These are phyloP conservation scores for Ctenoplectra terminalis DNA, from an alignment of 1,140 invertebrate species.

Conservation along the genomic window DNA sequence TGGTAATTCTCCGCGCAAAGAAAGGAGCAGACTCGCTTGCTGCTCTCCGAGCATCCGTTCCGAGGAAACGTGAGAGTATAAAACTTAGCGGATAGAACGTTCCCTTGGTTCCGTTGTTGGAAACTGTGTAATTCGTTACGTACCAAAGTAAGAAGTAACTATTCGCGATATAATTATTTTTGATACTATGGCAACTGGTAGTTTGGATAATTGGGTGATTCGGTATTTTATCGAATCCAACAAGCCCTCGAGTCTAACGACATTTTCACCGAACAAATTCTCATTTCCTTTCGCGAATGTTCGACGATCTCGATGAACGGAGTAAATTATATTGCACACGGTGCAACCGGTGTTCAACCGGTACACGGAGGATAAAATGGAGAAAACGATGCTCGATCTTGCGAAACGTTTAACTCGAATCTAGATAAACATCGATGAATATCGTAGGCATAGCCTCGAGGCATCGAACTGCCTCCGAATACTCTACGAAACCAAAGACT, in stretches of 20 bases:
- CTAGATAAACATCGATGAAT: slow-evolving; percentile 45
- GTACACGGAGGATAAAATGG: slow-evolving; percentile 26
- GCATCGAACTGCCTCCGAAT: slow-evolving; percentile 14
- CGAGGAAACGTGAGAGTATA: background rate
- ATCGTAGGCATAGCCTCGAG: slow-evolving; percentile 9
- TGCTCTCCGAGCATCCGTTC: background rate
- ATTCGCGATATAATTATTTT: background rate
- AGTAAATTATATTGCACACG: background rate
- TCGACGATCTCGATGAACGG: background rate
- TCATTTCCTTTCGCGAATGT: background rate
- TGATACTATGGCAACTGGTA: too few species aligned
- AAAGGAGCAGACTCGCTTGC: background rate
- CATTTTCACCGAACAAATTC: slow-evolving; percentile 3
- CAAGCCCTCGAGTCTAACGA: too few species aligned
- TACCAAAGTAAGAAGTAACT: background rate
- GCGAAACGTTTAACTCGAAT: slow-evolving; percentile 48
- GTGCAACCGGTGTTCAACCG: background rate
- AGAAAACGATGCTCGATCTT: slow-evolving; percentile 36
- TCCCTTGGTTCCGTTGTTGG: background rate
- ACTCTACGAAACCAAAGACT: slow-evolving; percentile 22
- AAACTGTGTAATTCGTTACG: background rate
- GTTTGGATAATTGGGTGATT: background rate
- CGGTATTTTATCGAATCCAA: too few species aligned
- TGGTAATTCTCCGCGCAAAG: background rate
- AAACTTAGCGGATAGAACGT: background rate